Evolutionary conservation across 30 jellyfish, hydroid and myxozoan genomes (phyloP), one percentile per base, ranked within the genome.

Genomic region (Aurelia sp.): DNA sequence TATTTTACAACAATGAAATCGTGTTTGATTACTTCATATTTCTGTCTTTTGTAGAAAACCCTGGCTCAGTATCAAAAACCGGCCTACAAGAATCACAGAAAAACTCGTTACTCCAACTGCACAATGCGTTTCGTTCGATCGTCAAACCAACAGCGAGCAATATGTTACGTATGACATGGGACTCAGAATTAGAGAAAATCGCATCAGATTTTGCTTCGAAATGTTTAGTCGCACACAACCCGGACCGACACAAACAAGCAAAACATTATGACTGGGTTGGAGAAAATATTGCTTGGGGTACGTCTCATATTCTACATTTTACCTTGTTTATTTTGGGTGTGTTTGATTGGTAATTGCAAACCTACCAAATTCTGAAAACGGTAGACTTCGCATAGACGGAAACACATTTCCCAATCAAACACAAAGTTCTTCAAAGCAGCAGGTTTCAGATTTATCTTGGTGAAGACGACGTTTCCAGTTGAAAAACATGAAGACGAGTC

Each of bases 251-350:
- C 82, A 89, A 94, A 59, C 96, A 81, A 31, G 98, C 98, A 18
- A 92, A 87, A 82, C 93, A 88, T 52, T 92, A 87, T 67, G 98
- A 92, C 52, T 94, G 99, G 99, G 98, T 94, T 11, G 98, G 99
- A 20, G 98, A 94, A 79, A 94, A 94, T 55, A 94, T 94, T 31
- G 99, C 99, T 40, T 94, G 99, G 99, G 99, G 55, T 44, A 44
- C 3, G 55, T 44, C 9, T 5, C 9, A 7, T 44, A 8, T 7
- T 8, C 7, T 9, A 5, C 55, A 44, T 44, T 44, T 44, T 0
- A 8, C 7, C 16, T 44, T 44, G 15, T 9, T 27, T 27, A 27
- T 27, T 27, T n/a, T n/a, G n/a, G n/a, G n/a, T n/a, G n/a, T n/a
- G n/a, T n/a, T n/a, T n/a, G n/a, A n/a, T n/a, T n/a, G n/a, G n/a